Evolutionary conservation across 2,888 invertebrate species (phyloP).

Genomic region (Calameuta filiformis): DNA sequence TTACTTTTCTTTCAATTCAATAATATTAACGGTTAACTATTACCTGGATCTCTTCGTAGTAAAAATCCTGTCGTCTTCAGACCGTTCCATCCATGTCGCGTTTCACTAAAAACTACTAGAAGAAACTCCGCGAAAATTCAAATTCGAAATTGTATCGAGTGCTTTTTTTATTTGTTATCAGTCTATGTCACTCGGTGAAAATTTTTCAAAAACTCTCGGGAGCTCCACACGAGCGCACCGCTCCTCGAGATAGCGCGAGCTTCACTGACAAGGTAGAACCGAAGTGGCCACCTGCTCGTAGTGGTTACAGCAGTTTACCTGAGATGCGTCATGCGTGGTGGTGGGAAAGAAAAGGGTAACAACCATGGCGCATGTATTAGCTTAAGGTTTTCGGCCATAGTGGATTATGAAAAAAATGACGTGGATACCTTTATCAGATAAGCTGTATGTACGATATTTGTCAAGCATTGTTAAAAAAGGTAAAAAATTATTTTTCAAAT

Average conservation of each 20-base stretch:
- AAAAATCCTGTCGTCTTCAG: constrained; percentile 21
- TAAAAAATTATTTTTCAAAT: too few species aligned
- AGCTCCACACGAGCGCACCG: constrained; percentile 30
- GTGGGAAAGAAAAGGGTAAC: constrained; percentile 26
- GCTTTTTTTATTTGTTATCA: neutral
- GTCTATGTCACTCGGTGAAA: neutral
- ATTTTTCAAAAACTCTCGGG: neutral
- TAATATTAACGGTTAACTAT: too few species aligned
- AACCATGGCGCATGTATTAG: neutral
- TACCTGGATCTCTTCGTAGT: constrained; percentile 18
- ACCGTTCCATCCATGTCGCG: constrained; percentile 17
- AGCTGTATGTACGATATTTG: too few species aligned
- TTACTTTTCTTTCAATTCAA: too few species aligned
- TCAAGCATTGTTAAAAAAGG: too few species aligned
- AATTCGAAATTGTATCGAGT: neutral
- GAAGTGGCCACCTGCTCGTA: constrained; percentile 56
- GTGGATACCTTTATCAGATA: too few species aligned
- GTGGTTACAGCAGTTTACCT: constrained; percentile 53
- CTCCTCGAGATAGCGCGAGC: constrained; percentile 51
- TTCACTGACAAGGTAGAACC: constrained; percentile 58
- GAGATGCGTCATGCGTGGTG: constrained; percentile 54
- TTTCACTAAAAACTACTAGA: constrained; percentile 4
- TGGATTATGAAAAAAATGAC: too few species aligned
- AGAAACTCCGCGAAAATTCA: constrained; percentile 9
- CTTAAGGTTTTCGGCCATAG: too few species aligned